These are phyloP conservation scores for Rhagoletis zephyria DNA, from an alignment of 1,140 invertebrate genomes.

Conservation along the genomic window DNA sequence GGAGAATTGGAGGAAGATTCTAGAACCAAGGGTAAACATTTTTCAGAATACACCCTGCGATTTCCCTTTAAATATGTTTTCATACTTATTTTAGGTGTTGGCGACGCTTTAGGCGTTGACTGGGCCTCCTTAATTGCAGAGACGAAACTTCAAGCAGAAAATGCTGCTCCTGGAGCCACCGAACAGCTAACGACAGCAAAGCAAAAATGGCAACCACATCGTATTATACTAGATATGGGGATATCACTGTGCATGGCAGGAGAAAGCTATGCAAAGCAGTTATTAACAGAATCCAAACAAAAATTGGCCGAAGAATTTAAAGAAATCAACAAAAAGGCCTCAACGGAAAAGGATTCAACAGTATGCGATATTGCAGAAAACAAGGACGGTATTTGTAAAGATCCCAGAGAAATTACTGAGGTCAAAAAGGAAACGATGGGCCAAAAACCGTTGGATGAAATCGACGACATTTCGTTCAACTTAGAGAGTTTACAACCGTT, in stretches of 20 bases:
- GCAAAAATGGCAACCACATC: slow-evolving; percentile 83
- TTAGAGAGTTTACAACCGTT: slow-evolving; percentile 75
- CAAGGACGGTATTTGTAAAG: background rate
- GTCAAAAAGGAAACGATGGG: background rate
- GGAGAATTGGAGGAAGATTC: slow-evolving; percentile 87
- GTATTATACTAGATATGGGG: slow-evolving; percentile 81
- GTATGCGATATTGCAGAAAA: slow-evolving; percentile 41
- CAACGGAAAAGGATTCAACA: slow-evolving; percentile 55
- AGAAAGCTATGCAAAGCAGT: slow-evolving; percentile 77
- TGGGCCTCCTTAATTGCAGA: slow-evolving; percentile 90
- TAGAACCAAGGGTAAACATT: slow-evolving; percentile 68
- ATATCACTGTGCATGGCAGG: slow-evolving; percentile 82
- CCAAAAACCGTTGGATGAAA: slow-evolving; percentile 11
- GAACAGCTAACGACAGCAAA: slow-evolving; percentile 77
- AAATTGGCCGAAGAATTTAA: slow-evolving; percentile 64
- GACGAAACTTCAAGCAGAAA: slow-evolving; percentile 76
- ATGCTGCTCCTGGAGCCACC: slow-evolving; percentile 68
- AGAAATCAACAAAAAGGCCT: slow-evolving; percentile 57
- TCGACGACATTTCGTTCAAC: slow-evolving; percentile 29
- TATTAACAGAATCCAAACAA: slow-evolving; percentile 71
- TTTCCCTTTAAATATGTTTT: background rate
- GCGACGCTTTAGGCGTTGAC: slow-evolving; percentile 91
- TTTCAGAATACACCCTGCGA: background rate
- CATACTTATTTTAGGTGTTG: slow-evolving; percentile 76
- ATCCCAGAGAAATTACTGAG: background rate